Evolutionary conservation across 2,797 vertebrate genomes (phyloP).

Genomic region (Enteromius afrohamiltoni): DNA sequence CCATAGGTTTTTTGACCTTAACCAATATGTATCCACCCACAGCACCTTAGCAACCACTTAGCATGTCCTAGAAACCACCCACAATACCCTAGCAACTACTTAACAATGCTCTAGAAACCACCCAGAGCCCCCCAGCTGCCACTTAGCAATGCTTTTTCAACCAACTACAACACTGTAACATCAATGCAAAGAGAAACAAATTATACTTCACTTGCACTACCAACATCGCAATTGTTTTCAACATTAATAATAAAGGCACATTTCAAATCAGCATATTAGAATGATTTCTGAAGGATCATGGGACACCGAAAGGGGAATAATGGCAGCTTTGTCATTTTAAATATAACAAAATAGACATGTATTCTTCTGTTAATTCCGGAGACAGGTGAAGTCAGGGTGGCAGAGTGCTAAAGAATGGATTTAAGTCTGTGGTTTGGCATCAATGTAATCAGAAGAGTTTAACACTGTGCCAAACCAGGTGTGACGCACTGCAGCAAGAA

Average conservation of each 20-base stretch:
- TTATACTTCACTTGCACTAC: too few relatives aligned
- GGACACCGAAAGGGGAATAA: background rate
- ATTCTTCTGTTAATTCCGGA: background rate
- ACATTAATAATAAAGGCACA: background rate
- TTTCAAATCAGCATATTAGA: too few relatives aligned
- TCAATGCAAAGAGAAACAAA: too few relatives aligned
- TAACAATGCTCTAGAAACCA: background rate
- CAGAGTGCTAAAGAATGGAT: background rate
- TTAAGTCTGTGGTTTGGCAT: background rate
- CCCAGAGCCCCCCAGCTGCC: too few relatives aligned
- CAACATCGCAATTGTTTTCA: too few relatives aligned
- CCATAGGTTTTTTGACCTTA: background rate
- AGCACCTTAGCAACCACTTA: background rate
- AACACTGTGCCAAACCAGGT: background rate
- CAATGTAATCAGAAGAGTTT: constrained; percentile 14
- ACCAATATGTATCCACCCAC: background rate
- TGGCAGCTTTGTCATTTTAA: background rate
- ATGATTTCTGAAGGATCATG: background rate
- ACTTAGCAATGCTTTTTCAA: too few relatives aligned
- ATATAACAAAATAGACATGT: background rate
- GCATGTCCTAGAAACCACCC: background rate
- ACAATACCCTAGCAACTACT: background rate
- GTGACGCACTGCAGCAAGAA: constrained; percentile 6
- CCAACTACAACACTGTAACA: too few relatives aligned
- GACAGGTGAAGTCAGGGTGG: background rate